phyloP scores from a whole-genome alignment of 2,113 vertebrate species.

The Kryptolebias marmoratus region DNA sequence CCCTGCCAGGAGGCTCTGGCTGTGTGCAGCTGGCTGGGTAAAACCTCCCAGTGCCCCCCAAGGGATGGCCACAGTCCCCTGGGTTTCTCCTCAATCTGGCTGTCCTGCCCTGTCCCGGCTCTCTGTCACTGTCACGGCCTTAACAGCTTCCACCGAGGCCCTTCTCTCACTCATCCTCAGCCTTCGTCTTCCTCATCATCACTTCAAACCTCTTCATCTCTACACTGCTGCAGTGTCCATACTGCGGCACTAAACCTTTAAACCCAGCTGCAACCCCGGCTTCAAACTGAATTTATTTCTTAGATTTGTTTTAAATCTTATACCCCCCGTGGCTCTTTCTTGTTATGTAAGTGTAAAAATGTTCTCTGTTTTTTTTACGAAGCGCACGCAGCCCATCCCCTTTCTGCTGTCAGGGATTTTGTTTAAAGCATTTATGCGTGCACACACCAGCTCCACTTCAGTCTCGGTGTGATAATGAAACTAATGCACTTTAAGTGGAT shows the following conservation, averaged over 20 bases:
- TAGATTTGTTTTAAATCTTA: neutral
- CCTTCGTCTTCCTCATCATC: neutral
- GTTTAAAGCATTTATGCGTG: slow-evolving; percentile 29
- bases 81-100: slow-evolving; percentile 72
- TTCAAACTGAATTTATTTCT: slow-evolving; percentile 18
- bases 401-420: slow-evolving; percentile 19
- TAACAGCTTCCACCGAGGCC: slow-evolving; percentile 16
- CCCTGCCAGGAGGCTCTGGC: slow-evolving; percentile 74
- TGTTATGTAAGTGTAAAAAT: slow-evolving; percentile 22
- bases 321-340: neutral
- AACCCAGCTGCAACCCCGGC: slow-evolving; percentile 22
- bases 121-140: slow-evolving; percentile 37
- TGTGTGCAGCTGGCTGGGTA: slow-evolving; percentile 80
- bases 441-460: slow-evolving; percentile 41
- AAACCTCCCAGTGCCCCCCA: slow-evolving; percentile 69
- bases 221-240: neutral
- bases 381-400: slow-evolving; percentile 2
- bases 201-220: neutral
- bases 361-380: slow-evolving; percentile 15
- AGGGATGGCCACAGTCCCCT: slow-evolving; percentile 67
- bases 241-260: slow-evolving; percentile 34
- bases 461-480: slow-evolving; percentile 71
- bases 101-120: slow-evolving; percentile 45
- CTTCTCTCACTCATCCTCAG: slow-evolving; percentile 1
- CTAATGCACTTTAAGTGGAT: slow-evolving; percentile 83